Percentiles rank a stretch among this genome's conserved stretches.
Conservation (phyloP, 2,797 vertebrate species). For the Rhabdomys pumilio region DNA sequence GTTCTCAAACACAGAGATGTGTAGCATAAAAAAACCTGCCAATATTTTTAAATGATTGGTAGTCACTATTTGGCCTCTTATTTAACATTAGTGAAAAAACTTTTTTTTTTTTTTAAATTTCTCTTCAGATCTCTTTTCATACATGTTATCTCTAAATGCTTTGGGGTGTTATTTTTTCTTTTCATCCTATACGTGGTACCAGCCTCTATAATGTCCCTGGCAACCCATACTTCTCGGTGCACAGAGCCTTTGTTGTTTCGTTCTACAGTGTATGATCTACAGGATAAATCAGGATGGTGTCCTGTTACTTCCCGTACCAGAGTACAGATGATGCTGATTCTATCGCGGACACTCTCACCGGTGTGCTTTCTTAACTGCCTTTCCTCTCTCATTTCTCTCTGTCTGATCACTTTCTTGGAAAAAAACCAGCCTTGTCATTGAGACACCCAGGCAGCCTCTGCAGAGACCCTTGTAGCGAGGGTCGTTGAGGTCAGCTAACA, state of each 20-base stretch:
- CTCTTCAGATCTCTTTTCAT: slow-evolving; percentile 35
- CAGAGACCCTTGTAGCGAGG: not conserved
- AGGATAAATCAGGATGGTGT: slow-evolving; percentile 44
- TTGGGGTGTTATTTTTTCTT: not conserved
- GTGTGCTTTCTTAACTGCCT: not conserved
- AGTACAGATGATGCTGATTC: not conserved
- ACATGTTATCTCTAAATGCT: not conserved
- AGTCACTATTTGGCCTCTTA: slow-evolving; percentile 5
- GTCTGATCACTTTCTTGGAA: not conserved
- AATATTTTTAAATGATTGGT: slow-evolving; percentile 38
- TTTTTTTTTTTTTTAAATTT: not conserved
- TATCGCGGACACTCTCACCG: not conserved
- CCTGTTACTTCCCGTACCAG: slow-evolving; percentile 8
- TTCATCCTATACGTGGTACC: not conserved
- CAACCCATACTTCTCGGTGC: not conserved
- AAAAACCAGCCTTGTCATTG: not conserved
- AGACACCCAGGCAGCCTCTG: not conserved
- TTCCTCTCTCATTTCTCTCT: not conserved
- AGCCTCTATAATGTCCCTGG: slow-evolving; percentile 11
- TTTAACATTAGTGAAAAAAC: slow-evolving; percentile 27
- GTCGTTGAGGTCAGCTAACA: not conserved
- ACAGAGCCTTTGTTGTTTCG: not conserved
- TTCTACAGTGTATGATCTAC: not conserved
- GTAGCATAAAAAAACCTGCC: not conserved
- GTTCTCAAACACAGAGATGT: not conserved